These are phyloP conservation scores for Zaprionus vittiger DNA, from an alignment of 1,140 invertebrate genomes.

Conservation along the genomic window DNA sequence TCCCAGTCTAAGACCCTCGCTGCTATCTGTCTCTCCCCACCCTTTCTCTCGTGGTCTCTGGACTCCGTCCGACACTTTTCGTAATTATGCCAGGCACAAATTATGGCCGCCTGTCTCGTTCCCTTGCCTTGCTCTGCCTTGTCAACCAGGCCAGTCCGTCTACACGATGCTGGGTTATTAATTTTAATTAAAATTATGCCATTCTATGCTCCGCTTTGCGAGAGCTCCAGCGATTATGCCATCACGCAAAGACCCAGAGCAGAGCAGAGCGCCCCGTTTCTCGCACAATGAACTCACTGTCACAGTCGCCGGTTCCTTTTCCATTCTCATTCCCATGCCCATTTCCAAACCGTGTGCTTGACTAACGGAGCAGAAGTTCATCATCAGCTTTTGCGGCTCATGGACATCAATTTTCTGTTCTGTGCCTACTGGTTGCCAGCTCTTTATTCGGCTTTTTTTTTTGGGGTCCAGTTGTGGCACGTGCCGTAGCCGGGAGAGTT, in stretches of 20 bases:
- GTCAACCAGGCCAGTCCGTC: slow-evolving; percentile 34
- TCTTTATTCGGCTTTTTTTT: neutral
- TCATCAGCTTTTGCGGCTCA: slow-evolving; percentile 56
- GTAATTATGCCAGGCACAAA: slow-evolving; percentile 75
- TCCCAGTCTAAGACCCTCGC: neutral
- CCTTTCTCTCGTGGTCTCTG: neutral
- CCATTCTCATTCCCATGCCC: neutral
- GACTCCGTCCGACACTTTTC: slow-evolving; percentile 33
- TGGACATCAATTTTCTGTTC: slow-evolving; percentile 57
- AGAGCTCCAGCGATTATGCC: slow-evolving; percentile 48
- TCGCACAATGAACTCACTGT: neutral
- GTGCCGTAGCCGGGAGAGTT: slow-evolving; percentile 4
- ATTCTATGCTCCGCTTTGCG: slow-evolving; percentile 55
- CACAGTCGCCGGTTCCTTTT: neutral
- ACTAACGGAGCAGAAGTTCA: slow-evolving; percentile 27
- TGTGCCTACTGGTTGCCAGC: slow-evolving; percentile 18
- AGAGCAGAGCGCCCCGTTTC: neutral
- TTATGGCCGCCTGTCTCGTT: slow-evolving; percentile 70
- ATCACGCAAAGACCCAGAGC: slow-evolving; percentile 9
- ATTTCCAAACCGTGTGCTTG: slow-evolving; percentile 17
- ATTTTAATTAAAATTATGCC: slow-evolving; percentile 82
- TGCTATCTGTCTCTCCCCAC: slow-evolving; percentile 15
- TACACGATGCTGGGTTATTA: slow-evolving; percentile 67
- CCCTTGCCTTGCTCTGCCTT: slow-evolving; percentile 15
- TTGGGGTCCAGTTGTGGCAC: neutral